Evolutionary conservation across 2,113 vertebrate genomes (phyloP).

Genomic region (Gallinago jamesoni): DNA sequence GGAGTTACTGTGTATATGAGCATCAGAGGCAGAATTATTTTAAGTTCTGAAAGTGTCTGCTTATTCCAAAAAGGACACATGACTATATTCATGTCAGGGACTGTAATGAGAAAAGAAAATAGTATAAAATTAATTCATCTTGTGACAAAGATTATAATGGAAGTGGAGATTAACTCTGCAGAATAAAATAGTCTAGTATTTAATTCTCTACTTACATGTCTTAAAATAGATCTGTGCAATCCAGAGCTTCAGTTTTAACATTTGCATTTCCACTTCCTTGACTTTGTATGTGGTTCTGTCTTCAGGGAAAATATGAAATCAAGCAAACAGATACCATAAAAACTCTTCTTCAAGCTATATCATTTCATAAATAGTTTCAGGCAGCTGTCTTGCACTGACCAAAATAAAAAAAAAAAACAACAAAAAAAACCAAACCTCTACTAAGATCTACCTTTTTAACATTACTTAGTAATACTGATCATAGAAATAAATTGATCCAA

Average conservation of each 20-base stretch:
- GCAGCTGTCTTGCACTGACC: not conserved
- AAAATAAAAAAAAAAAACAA: not conserved
- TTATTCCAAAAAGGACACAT: not conserved
- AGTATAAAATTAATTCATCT: constrained; percentile 64
- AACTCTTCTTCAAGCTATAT: not conserved
- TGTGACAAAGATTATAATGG: constrained; percentile 40
- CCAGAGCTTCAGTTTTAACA: not conserved
- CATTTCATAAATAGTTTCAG: not conserved
- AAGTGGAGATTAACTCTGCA: constrained; percentile 9
- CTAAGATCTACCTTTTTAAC: not conserved
- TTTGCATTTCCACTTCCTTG: constrained; percentile 40
- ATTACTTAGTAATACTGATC: not conserved
- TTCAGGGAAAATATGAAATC: constrained; percentile 6
- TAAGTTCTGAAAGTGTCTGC: constrained; percentile 9
- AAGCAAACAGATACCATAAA: not conserved
- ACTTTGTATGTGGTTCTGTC: not conserved
- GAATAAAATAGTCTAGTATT: constrained; percentile 40
- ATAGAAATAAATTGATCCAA: not conserved
- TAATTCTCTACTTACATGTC: constrained; percentile 27
- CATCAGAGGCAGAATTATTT: constrained; percentile 12
- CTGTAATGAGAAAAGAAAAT: constrained; percentile 11
- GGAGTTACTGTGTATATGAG: not conserved
- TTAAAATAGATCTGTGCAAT: constrained; percentile 56
- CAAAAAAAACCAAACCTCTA: too few species aligned
- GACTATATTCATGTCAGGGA: not conserved